phyloP scores from a whole-genome alignment of 2,113 vertebrate genomes.

The Ammodramus savannarum region DNA sequence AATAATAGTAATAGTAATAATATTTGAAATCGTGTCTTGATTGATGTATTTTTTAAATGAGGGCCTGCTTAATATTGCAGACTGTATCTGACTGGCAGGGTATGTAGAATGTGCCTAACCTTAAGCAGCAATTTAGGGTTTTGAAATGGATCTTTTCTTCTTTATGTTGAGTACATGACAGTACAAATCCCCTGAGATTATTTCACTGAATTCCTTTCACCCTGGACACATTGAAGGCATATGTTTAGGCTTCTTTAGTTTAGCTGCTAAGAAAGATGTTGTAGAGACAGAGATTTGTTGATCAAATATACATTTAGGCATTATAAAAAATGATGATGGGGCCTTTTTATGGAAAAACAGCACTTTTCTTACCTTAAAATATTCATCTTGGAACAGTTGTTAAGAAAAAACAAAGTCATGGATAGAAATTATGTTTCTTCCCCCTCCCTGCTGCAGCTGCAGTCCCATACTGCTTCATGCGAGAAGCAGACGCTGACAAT shows the following conservation, averaged over 20 bases:
- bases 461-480: not conserved
- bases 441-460: not conserved
- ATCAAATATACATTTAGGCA: not conserved
- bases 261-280: not conserved
- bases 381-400: not conserved
- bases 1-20: not conserved
- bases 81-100: not conserved
- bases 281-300: not conserved
- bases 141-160: not conserved
- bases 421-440: rapidly evolving
- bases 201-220: not conserved
- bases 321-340: not conserved
- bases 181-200: not conserved
- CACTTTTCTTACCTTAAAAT: not conserved
- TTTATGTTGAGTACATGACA: not conserved
- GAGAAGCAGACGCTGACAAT: not conserved
- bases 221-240: not conserved
- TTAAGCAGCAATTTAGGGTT: not conserved
- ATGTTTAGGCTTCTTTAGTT: not conserved
- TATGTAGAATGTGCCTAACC: not conserved
- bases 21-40: not conserved
- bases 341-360: not conserved
- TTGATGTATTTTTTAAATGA: not conserved
- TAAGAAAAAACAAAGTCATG: not conserved
- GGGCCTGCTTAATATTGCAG: not conserved